Conservation (phyloP, 2,888 invertebrate species). For the Lottia scabra region DNA sequence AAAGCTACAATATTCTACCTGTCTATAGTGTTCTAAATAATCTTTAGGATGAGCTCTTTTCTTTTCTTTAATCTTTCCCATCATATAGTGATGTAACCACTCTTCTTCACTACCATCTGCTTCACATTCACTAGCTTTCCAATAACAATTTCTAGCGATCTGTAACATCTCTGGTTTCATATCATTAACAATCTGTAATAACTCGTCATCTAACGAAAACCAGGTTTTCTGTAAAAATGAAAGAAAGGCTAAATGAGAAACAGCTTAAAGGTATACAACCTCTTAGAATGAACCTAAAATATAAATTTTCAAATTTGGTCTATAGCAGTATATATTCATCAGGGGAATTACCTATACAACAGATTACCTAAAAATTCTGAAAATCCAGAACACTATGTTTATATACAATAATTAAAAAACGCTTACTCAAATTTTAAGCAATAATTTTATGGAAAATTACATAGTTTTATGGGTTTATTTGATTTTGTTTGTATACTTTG, state of each 20-base stretch:
- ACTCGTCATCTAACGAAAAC: conserved; percentile 69
- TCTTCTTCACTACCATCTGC: conserved; percentile 80
- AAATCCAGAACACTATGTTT: too few relatives aligned
- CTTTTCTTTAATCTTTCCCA: conserved; percentile 95
- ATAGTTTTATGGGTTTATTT: too few relatives aligned
- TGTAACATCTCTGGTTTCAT: conserved; percentile 84
- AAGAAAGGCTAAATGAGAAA: not conserved
- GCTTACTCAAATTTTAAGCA: too few relatives aligned
- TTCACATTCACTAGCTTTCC: conserved; percentile 68
- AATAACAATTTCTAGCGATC: conserved; percentile 84
- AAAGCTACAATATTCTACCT: conserved; percentile 68
- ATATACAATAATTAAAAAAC: too few relatives aligned
- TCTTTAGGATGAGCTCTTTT: conserved; percentile 79
- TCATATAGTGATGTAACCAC: conserved; percentile 94
- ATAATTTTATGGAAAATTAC: too few relatives aligned
- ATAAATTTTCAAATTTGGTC: too few relatives aligned
- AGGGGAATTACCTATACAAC: too few relatives aligned
- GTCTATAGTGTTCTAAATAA: conserved; percentile 84
- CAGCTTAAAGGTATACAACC: too few relatives aligned
- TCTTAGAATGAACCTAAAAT: too few relatives aligned
- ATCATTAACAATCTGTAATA: conserved; percentile 77
- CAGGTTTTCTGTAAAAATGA: conserved; percentile 57
- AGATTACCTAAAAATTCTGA: too few relatives aligned
- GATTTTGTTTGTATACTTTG: too few relatives aligned
- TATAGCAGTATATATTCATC: too few relatives aligned